These are phyloP conservation scores for Macquaria ambigua DNA, from an alignment of 2,113 vertebrate species.

Conservation along the genomic window DNA sequence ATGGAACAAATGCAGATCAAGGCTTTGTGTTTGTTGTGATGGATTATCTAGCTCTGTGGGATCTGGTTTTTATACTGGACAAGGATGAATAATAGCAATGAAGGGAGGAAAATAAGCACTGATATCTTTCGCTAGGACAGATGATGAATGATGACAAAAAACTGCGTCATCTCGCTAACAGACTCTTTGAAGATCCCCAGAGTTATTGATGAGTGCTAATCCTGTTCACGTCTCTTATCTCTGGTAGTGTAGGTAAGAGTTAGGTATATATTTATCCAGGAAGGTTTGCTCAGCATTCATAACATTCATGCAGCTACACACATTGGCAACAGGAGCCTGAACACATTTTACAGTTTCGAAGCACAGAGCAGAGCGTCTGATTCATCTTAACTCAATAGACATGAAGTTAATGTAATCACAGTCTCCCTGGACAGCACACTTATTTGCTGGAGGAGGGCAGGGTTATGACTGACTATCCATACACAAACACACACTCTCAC, in stretches of 20 bases:
- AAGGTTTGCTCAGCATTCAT: background rate
- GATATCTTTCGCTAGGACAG: background rate
- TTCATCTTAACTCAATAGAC: constrained; percentile 55
- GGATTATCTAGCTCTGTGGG: background rate
- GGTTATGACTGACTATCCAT: background rate
- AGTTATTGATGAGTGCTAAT: background rate
- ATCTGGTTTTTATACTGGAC: background rate
- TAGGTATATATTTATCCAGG: background rate
- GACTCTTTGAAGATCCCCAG: background rate
- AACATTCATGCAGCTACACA: background rate
- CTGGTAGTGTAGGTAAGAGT: no score
- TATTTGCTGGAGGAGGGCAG: constrained; percentile 8
- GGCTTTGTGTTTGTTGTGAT: background rate
- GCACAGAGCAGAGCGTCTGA: constrained; percentile 8
- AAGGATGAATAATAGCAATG: background rate
- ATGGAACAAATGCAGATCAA: no score
- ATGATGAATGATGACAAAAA: background rate
- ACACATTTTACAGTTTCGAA: constrained; percentile 4
- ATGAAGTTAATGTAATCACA: constrained; percentile 51
- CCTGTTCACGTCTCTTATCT: background rate
- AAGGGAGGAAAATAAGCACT: background rate
- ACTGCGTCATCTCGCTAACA: background rate
- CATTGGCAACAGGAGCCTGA: background rate
- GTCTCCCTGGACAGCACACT: constrained; percentile 27
- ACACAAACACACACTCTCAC: background rate